A percentile compares a stretch with the other conserved stretches of the same genome.
Evolutionary conservation across 2,797 vertebrate genomes (phyloP).

Genomic region (Gouania willdenowi): DNA sequence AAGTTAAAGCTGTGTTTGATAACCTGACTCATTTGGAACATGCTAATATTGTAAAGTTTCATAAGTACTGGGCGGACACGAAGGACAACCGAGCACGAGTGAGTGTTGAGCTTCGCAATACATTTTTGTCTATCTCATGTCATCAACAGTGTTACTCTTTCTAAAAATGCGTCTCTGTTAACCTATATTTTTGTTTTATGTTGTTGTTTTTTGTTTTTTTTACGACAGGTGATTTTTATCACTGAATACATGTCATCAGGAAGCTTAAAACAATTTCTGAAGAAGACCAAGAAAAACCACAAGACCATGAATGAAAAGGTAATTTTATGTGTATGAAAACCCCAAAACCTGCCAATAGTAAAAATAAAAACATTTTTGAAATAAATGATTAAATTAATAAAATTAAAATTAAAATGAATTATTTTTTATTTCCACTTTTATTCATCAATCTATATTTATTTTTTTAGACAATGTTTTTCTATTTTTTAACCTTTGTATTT

Average conservation of each 20-base stretch:
- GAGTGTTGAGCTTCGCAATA: constrained; percentile 22
- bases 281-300: constrained; percentile 99
- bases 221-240: constrained; percentile 99
- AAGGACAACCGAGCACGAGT: constrained; percentile 97
- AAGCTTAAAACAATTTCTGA: constrained; percentile 97
- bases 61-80: constrained; percentile 98
- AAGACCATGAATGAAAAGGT: constrained; percentile 99
- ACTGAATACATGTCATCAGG: constrained; percentile 99
- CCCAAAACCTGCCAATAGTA: too few relatives aligned
- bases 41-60: constrained; percentile 98
- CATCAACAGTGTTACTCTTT: too few relatives aligned
- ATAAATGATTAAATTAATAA: too few relatives aligned
- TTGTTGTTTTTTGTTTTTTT: too few relatives aligned
- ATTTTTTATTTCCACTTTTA: too few relatives aligned
- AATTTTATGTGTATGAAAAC: too few relatives aligned
- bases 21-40: constrained; percentile 98
- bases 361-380: too few relatives aligned
- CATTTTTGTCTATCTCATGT: background rate
- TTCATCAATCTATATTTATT: too few relatives aligned
- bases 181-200: too few relatives aligned
- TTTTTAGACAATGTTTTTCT: too few relatives aligned
- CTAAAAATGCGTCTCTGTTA: background rate
- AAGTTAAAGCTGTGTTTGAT: constrained; percentile 96
- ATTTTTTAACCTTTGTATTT: too few relatives aligned
- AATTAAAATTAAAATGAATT: too few relatives aligned